Evolutionary conservation across 2,113 vertebrate species (phyloP).

Genomic region (Cacatua alba): DNA sequence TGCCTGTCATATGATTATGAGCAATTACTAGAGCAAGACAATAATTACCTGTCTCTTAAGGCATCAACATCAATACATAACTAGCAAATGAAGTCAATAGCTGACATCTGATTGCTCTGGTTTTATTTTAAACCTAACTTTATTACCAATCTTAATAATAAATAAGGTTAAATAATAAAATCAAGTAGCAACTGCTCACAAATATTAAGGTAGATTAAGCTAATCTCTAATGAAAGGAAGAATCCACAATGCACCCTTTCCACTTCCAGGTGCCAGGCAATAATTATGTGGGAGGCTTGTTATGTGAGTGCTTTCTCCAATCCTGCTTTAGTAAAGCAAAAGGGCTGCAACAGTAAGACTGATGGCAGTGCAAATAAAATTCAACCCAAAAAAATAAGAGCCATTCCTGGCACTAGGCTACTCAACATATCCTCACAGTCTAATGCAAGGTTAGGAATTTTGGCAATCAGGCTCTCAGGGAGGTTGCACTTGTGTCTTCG

Average conservation of each 20-base stretch:
- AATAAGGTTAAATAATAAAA: neutral
- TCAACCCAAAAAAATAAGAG: neutral
- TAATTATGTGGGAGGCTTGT: neutral
- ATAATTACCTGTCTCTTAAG: neutral
- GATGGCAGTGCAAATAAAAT: neutral
- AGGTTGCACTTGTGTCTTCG: accelerated
- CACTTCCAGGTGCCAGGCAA: neutral
- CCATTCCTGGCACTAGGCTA: neutral
- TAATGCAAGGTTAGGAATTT: neutral
- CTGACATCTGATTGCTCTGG: neutral
- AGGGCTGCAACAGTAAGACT: accelerated
- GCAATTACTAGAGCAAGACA: neutral
- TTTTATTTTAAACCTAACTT: slow-evolving; percentile 8
- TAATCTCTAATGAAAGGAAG: neutral
- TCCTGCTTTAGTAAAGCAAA: neutral
- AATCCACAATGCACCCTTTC: neutral
- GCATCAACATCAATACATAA: neutral
- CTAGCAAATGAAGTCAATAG: neutral
- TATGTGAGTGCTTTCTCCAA: neutral
- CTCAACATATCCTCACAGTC: neutral
- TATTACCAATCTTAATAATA: neutral
- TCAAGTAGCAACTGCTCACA: neutral
- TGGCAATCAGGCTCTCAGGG: neutral
- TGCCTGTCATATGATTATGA: neutral
- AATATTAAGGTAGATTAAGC: neutral